These are phyloP conservation scores for Synanceia verrucosa DNA, from an alignment of 2,797 vertebrate species.

Conservation along the genomic window DNA sequence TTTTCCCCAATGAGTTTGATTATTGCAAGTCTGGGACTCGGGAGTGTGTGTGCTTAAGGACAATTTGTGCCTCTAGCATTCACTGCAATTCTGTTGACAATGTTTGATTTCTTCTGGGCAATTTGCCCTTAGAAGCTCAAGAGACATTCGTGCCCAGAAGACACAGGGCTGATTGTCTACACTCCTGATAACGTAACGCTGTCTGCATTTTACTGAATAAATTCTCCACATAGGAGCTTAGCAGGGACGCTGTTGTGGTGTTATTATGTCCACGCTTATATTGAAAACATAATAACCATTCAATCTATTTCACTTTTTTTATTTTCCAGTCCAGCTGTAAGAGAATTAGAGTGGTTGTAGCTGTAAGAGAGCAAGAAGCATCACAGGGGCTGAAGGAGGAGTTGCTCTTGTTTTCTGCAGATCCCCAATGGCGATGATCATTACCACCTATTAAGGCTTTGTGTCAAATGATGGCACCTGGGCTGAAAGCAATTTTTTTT, in stretches of 20 bases:
- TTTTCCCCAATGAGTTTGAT: conserved; percentile 49
- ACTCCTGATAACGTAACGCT: neutral
- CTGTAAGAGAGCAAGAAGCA: conserved; percentile 43
- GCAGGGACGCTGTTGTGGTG: conserved; percentile 13
- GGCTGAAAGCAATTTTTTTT: conserved; percentile 23
- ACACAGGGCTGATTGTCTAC: conserved; percentile 19
- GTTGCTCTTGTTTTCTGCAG: conserved; percentile 51
- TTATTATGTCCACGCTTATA: conserved; percentile 19
- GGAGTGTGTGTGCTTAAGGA: conserved; percentile 43
- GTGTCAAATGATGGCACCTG: conserved; percentile 55
- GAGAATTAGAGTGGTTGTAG: conserved; percentile 53
- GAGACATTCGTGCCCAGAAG: conserved; percentile 48
- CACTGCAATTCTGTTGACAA: conserved; percentile 57
- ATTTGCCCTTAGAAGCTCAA: conserved; percentile 37
- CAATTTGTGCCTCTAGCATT: conserved; percentile 50
- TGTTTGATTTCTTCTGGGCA: conserved; percentile 51
- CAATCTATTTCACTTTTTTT: conserved; percentile 22
- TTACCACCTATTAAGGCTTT: conserved; percentile 66
- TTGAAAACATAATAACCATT: conserved; percentile 30
- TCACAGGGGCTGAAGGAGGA: conserved; percentile 18
- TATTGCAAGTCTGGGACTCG: conserved; percentile 42
- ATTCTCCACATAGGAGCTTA: conserved; percentile 24
- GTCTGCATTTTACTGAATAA: conserved; percentile 36
- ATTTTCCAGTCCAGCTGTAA: conserved; percentile 41
- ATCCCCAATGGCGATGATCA: conserved; percentile 53